Conservation (phyloP, 2,113 vertebrate genomes). For the Callaeas wilsoni region DNA sequence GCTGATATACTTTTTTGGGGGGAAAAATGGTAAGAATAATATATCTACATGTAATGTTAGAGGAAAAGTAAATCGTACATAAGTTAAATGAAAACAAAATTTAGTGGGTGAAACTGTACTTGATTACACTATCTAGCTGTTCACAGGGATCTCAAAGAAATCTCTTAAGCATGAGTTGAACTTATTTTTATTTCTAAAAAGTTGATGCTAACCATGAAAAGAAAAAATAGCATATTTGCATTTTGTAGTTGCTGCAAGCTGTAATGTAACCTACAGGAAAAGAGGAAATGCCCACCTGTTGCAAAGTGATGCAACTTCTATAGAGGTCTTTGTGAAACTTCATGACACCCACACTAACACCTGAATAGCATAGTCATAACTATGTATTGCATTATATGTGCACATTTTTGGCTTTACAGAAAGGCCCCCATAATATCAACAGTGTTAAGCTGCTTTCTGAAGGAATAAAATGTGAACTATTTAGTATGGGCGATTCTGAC, state of each 20-base stretch:
- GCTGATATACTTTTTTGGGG: neutral
- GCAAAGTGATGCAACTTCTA: neutral
- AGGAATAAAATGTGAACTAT: neutral
- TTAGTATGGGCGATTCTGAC: neutral
- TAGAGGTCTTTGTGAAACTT: neutral
- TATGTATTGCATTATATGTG: neutral
- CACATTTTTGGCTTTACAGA: neutral
- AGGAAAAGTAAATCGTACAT: neutral
- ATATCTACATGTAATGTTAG: neutral
- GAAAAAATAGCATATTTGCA: neutral
- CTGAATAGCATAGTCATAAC: neutral
- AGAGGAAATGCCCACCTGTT: neutral
- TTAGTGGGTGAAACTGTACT: neutral
- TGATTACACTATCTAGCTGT: neutral
- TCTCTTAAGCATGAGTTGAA: neutral
- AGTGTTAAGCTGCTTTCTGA: neutral
- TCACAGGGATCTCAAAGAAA: neutral
- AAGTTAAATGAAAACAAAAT: neutral
- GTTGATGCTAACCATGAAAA: neutral
- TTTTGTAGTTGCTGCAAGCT: neutral
- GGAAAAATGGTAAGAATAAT: neutral
- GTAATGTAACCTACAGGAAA: neutral
- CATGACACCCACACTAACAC: neutral
- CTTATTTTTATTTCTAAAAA: neutral
- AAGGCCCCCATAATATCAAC: neutral